Conservation (phyloP, 2,113 vertebrate species). For the Felis catus region F.catus_Fca126_mat1.0 CM031413.1:20573501-20574000, state of each 20-base stretch:
- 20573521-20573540: too few species aligned
- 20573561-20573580: not conserved
- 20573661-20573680: not conserved
- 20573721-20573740: not conserved
- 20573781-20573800: not conserved
- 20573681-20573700: not conserved
- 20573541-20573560: too few species aligned
- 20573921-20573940: not conserved
- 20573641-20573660: not conserved
- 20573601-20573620: not conserved
- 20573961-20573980: not conserved
- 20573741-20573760: not conserved
- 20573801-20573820: not conserved
- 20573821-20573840: not conserved
- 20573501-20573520: not conserved
- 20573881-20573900: not conserved
- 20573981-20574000: not conserved
- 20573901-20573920: not conserved
- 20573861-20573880: not conserved
- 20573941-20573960: not conserved
- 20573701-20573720: not conserved
- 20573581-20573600: not conserved
- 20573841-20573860: not conserved
- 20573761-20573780: not conserved
- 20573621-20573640: too few species aligned